Conservation (phyloP, 2,113 vertebrate genomes). For the Crypturellus undulatus region DNA sequence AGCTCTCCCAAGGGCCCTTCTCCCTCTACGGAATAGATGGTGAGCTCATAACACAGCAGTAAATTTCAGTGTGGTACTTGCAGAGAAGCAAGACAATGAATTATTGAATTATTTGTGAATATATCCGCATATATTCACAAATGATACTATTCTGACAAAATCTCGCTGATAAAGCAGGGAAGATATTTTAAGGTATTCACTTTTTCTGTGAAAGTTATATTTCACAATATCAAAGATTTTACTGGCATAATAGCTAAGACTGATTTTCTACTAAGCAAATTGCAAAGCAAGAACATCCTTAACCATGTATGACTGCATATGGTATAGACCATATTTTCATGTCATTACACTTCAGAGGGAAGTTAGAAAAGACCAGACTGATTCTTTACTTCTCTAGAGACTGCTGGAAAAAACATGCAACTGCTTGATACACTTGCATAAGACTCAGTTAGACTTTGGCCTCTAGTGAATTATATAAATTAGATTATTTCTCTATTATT, state of each 20-base stretch:
- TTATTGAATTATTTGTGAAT: neutral
- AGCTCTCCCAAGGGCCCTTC: constrained; percentile 6
- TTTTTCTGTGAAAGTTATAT: neutral
- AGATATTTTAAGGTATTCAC: neutral
- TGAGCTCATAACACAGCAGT: neutral
- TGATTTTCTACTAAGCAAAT: neutral
- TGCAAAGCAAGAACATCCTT: neutral
- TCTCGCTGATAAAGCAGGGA: neutral
- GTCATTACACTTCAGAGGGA: neutral
- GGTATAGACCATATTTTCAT: neutral
- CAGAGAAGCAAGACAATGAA: neutral
- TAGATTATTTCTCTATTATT: neutral
- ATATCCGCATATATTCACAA: neutral
- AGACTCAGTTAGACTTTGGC: neutral
- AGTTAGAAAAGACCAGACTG: neutral
- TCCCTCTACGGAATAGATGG: neutral
- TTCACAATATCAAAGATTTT: neutral
- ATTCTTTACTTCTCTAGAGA: neutral
- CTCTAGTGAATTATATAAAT: neutral
- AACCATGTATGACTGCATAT: neutral
- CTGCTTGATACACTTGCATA: neutral
- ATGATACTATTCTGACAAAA: neutral
- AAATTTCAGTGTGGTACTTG: neutral
- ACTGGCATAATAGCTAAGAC: neutral
- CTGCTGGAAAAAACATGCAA: neutral